Base-by-base conservation (phyloP, 2,113 vertebrate genomes). In the Smithornis capensis region DNA sequence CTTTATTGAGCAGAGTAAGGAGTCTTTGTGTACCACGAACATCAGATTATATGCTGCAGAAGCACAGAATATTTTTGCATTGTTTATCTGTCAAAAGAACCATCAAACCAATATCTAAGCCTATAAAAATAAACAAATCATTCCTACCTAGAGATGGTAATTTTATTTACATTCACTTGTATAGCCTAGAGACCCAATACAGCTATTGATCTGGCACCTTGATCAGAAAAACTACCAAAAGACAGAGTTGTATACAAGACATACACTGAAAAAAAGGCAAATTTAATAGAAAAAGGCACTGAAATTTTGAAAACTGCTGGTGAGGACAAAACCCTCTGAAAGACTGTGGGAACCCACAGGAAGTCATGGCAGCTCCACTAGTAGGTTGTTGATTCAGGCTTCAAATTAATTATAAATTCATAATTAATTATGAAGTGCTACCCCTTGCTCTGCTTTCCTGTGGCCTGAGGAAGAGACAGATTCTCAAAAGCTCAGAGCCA, bases 351-450 rank as follows among this genome's bases (percentile, higher is more conserved):
- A 92, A 94, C 33, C 70, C 38, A 78, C 42, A 88, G n/a, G 29
- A 57, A 91, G 55, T 50, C 83, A 83, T 35, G 96, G 78, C 63
- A 93, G 40, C 22, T 91, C 55, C 50, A 57, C 63, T 57, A 70
- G 86, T 67, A 91, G 70, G 47, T 31, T 87, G 60, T 91, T 90
- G 81, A 96, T 86, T 94, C 77, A 62, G 52, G 38, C 68, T 96
- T 86, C 74, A 88, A 96, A 97, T 95, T 97, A 96, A 96, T 96
- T 92, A 91, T 75, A 73, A 95, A 92, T 95, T 96, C 89, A 95
- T 93, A 97, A 97, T 97, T 97, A 96, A 97, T 97, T 95, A 95
- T 82, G 88, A 96, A 91, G 89, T 95, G 81, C 87, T 97, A 94
- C 92, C 93, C 95, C 77, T 96, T 91, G 56, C 60, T 97, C 91